Evolutionary conservation across 2,113 vertebrate genomes (phyloP), one percentile per base, ranked within the genome.

Genomic region (Tursiops truncatus): DNA sequence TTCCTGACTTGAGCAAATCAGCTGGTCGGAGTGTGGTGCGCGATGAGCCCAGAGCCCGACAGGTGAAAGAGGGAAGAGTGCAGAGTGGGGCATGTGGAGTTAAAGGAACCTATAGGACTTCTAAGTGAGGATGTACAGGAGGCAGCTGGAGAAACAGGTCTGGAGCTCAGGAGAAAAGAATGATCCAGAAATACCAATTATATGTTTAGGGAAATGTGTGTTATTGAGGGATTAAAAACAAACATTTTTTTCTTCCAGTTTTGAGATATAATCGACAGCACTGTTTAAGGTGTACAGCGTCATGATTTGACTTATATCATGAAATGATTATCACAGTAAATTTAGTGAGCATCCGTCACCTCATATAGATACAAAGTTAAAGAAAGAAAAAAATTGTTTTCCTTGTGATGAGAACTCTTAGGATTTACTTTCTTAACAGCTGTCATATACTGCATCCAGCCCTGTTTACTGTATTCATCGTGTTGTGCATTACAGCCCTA

Each of bases 391-490:
- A 53, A 18, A 7, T 13, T 8, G 13, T 53, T 56, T n/a, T n/a
- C 20, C 60, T 62, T 65, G 63, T 26, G 53, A 25, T 58, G 50
- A 36, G 12, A 36, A 58, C 21, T 36, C 53, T 53, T 7, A 36
- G 1, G 77, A 80, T 8, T 58, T 36, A 80, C 20, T 36, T 33
- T 53, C 6, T 79, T 33, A 14, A 56, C 74, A 33, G 1, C 11
- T 14, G 53, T 53, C 33, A 3, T 23, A 21, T 8, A 1, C 6
- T 13, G 44, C 31, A n/a, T n/a, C 21, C 76, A n/a, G 11, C 50
- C 2, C 2, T 79, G 76, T n/a, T 36, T 0, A 14, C 33, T 9
- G 0, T 36, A 53, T 58, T 36, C 33, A 4, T 80, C 21, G 1
- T 56, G 50, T 15, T 36, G 18, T 53, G 12, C 12, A 14, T 56